A percentile compares a stretch with the other conserved stretches of the same genome.
Evolutionary conservation across 2,888 invertebrate species (phyloP).

Genomic region (Lepidochitona cinerea): DNA sequence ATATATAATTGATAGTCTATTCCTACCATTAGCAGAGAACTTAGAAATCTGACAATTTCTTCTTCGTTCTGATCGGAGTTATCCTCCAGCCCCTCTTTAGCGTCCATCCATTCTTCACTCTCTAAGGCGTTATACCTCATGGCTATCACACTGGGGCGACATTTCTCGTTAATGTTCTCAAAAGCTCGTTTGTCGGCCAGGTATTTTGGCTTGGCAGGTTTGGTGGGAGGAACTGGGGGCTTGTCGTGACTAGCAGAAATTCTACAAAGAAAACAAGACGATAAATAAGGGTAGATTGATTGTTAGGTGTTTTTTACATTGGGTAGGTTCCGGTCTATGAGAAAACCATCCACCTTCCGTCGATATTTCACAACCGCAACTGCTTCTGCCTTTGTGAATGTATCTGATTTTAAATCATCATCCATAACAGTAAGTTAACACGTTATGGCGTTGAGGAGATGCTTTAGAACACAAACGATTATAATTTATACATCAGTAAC

Average conservation of each 20-base stretch:
- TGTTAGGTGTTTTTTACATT: too few species aligned
- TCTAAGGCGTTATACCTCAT: slow-evolving; percentile 54
- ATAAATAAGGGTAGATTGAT: too few species aligned
- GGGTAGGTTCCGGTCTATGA: too few species aligned
- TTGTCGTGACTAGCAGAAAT: neutral
- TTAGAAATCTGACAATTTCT: slow-evolving; percentile 46
- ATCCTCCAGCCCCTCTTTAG: slow-evolving; percentile 59
- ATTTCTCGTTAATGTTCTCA: slow-evolving; percentile 54
- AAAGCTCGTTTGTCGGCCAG: slow-evolving; percentile 36
- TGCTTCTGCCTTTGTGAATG: too few species aligned
- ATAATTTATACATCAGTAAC: too few species aligned
- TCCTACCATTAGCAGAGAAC: slow-evolving; percentile 53
- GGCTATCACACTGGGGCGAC: slow-evolving; percentile 58
- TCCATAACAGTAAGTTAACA: too few species aligned
- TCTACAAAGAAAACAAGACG: too few species aligned
- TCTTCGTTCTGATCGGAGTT: slow-evolving; percentile 46
- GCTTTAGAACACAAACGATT: too few species aligned
- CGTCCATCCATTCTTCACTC: slow-evolving; percentile 63
- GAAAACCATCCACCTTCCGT: too few species aligned
- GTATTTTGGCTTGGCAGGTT: neutral
- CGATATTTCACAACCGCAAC: too few species aligned
- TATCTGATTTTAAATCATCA: too few species aligned
- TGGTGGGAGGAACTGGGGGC: neutral
- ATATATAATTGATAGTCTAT: neutral
- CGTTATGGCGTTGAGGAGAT: too few species aligned